phyloP scores from a whole-genome alignment of 2,113 vertebrate genomes.

The Colaptes auratus region DNA sequence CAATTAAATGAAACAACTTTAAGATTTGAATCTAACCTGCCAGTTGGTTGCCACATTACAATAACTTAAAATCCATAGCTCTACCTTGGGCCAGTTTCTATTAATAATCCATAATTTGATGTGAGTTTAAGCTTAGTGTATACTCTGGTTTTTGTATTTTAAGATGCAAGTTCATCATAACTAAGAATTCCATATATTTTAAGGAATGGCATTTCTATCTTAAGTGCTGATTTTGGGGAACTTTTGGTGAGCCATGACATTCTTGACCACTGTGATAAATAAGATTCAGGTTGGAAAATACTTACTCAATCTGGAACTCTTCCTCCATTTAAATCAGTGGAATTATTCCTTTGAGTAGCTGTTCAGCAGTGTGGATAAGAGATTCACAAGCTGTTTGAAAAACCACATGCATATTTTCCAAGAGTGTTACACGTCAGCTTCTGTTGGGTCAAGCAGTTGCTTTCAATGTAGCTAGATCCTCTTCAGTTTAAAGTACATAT shows the following conservation, averaged over 20 bases:
- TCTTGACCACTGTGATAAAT: conserved; percentile 5
- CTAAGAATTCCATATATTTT: not conserved
- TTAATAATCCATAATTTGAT: not conserved
- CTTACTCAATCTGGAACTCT: conserved; percentile 32
- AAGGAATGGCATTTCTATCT: not conserved
- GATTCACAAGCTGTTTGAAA: conserved; percentile 37
- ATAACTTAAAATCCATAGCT: not conserved
- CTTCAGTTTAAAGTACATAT: not conserved
- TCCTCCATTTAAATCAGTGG: conserved; percentile 30
- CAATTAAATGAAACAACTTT: conserved; percentile 42
- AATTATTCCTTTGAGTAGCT: conserved; percentile 45
- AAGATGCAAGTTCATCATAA: not conserved
- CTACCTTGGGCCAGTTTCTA: not conserved
- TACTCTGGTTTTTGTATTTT: not conserved
- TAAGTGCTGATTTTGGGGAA: not conserved
- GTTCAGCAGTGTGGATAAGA: conserved; percentile 22
- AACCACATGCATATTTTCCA: conserved; percentile 32
- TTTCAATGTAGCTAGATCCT: not conserved
- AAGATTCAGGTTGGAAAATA: conserved; percentile 34
- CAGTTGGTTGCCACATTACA: conserved; percentile 16
- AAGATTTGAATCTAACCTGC: conserved; percentile 60
- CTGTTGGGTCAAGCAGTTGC: conserved; percentile 6
- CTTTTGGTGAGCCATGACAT: not conserved
- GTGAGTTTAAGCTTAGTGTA: not conserved
- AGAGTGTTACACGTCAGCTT: not conserved